Conservation (phyloP, 2,113 vertebrate genomes). For the Larimichthys crocea region DNA sequence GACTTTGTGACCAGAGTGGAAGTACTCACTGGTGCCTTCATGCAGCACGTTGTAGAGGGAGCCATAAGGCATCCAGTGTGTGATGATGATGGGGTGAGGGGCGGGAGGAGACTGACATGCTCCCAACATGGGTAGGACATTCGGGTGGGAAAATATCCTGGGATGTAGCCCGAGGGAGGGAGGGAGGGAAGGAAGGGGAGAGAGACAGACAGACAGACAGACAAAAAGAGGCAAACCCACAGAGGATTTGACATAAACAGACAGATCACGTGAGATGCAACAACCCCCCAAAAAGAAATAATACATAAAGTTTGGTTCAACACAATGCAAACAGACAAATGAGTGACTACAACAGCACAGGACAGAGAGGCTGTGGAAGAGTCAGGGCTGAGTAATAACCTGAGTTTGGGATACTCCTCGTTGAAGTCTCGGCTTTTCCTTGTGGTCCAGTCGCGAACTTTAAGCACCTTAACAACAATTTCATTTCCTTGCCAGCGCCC, state of each 20-base stretch:
- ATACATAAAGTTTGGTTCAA: constrained; percentile 39
- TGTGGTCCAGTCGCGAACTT: constrained; percentile 95
- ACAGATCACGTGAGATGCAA: constrained; percentile 40
- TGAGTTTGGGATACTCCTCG: constrained; percentile 96
- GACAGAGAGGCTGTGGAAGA: neutral
- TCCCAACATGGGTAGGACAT: constrained; percentile 95
- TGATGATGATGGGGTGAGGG: constrained; percentile 94
- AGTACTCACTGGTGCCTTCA: constrained; percentile 96
- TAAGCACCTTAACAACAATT: constrained; percentile 93
- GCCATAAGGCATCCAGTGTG: constrained; percentile 98
- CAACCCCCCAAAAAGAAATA: constrained; percentile 20
- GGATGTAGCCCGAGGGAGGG: constrained; percentile 55
- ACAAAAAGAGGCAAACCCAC: constrained; percentile 50
- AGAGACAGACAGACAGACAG: constrained; percentile 43
- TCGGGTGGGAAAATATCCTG: constrained; percentile 99
- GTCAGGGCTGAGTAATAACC: constrained; percentile 78
- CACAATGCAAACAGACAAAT: constrained; percentile 60
- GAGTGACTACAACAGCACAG: constrained; percentile 28
- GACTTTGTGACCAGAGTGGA: constrained; percentile 50
- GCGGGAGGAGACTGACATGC: constrained; percentile 94
- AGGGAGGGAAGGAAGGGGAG: constrained; percentile 10
- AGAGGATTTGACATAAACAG: constrained; percentile 63
- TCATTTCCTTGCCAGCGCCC: constrained; percentile 98
- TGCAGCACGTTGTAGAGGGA: constrained; percentile 98
- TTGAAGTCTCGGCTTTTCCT: constrained; percentile 98